Conservation (phyloP, 2,797 vertebrate genomes). For the Scomberomorus guttatus region DNA sequence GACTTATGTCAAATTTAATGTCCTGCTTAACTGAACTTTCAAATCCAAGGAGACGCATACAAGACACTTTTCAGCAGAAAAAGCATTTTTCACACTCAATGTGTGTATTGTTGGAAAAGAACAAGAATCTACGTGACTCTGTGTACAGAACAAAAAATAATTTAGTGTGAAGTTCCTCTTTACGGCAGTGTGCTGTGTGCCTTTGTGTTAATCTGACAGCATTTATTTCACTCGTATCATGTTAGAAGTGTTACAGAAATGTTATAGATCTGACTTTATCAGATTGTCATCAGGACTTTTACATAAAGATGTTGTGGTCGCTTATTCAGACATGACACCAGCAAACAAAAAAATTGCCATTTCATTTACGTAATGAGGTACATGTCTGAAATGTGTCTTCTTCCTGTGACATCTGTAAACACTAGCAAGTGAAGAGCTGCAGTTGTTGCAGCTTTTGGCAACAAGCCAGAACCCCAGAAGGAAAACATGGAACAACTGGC, state of each 20-base stretch:
- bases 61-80: too few relatives aligned
- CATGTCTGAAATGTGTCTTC: constrained; percentile 5
- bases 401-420: constrained; percentile 4
- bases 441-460: constrained; percentile 38
- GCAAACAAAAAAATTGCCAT: not conserved
- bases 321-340: not conserved
- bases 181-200: too few relatives aligned
- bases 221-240: too few relatives aligned
- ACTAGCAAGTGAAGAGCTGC: constrained; percentile 13
- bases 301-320: not conserved
- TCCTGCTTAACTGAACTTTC: too few relatives aligned
- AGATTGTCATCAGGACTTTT: not conserved
- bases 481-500: constrained; percentile 50
- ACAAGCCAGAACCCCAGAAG: constrained; percentile 16
- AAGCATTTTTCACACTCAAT: too few relatives aligned
- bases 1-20: too few relatives aligned
- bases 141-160: too few relatives aligned
- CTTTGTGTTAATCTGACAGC: too few relatives aligned
- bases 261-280: not conserved
- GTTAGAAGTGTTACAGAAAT: not conserved
- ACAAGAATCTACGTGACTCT: too few relatives aligned
- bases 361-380: not conserved
- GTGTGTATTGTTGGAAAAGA: too few relatives aligned
- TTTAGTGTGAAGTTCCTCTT: too few relatives aligned
- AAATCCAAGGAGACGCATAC: too few relatives aligned